Conservation (phyloP, 2,888 invertebrate genomes). For the Eremobia ochroleuca region DNA sequence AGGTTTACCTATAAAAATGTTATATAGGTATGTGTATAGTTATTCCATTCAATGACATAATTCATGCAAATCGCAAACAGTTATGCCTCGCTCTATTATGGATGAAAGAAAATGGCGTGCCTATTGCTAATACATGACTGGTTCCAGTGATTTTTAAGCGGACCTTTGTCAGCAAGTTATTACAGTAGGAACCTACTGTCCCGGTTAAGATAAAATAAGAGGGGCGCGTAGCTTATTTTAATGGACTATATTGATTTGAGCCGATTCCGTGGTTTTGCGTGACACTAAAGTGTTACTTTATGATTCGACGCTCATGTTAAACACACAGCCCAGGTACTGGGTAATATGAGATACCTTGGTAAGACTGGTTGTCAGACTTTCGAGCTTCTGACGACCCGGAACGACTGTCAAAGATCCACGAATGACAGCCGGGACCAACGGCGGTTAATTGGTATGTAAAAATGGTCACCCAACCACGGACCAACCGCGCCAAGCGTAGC, state of each 20-base stretch:
- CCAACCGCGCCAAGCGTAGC: too few relatives aligned
- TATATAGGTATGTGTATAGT: not conserved
- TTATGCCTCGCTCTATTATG: constrained; percentile 27
- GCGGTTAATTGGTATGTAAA: too few relatives aligned
- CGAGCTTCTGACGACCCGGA: too few relatives aligned
- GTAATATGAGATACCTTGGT: too few relatives aligned
- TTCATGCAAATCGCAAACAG: constrained; percentile 44
- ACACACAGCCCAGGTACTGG: too few relatives aligned
- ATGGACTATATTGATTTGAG: not conserved
- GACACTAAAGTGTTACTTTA: not conserved
- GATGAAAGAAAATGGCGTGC: constrained; percentile 34
- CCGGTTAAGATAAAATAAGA: too few relatives aligned
- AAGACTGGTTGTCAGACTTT: too few relatives aligned
- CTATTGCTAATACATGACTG: constrained; percentile 4
- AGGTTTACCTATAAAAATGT: not conserved
- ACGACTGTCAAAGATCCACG: too few relatives aligned
- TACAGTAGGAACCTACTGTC: not conserved
- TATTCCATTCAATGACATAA: constrained; percentile 31
- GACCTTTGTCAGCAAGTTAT: not conserved
- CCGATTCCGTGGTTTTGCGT: not conserved
- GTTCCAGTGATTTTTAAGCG: constrained; percentile 22
- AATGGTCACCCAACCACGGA: too few relatives aligned
- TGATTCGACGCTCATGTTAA: not conserved
- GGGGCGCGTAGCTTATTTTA: not conserved
- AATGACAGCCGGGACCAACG: too few relatives aligned